These are phyloP conservation scores for Rhincodon typus DNA, from an alignment of 2,797 vertebrate genomes.

Conservation along the genomic window DNA sequence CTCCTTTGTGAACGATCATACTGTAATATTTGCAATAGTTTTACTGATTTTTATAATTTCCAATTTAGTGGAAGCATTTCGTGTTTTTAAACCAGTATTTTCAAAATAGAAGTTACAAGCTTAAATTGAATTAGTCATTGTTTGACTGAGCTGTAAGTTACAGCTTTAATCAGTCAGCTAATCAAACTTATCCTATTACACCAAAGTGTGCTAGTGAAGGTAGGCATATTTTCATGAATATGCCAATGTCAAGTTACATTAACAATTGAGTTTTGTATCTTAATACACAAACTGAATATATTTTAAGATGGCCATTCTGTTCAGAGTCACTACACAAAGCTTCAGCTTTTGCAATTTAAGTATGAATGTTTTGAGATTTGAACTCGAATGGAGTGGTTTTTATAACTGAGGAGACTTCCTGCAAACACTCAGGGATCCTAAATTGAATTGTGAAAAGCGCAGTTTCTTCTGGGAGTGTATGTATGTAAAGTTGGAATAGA, in stretches of 20 bases:
- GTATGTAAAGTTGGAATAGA: not conserved
- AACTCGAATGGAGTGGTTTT: not conserved
- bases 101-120: not conserved
- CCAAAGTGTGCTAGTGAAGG: not conserved
- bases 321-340: not conserved
- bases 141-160: not conserved
- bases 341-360: not conserved
- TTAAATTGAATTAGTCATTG: not conserved
- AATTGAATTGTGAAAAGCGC: not conserved
- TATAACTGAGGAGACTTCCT: not conserved
- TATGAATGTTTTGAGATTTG: not conserved
- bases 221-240: not conserved
- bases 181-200: not conserved
- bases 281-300: not conserved
- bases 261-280: not conserved
- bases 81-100: not conserved
- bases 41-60: not conserved
- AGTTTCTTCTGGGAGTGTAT: not conserved
- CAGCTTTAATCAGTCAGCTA: not conserved
- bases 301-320: not conserved
- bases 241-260: not conserved
- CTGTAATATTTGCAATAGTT: not conserved
- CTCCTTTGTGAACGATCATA: not conserved
- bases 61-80: not conserved
- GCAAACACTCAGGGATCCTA: conserved; percentile 2